Evolutionary conservation across 2,113 vertebrate genomes (phyloP).

Genomic region (Miniopterus natalensis): DNA sequence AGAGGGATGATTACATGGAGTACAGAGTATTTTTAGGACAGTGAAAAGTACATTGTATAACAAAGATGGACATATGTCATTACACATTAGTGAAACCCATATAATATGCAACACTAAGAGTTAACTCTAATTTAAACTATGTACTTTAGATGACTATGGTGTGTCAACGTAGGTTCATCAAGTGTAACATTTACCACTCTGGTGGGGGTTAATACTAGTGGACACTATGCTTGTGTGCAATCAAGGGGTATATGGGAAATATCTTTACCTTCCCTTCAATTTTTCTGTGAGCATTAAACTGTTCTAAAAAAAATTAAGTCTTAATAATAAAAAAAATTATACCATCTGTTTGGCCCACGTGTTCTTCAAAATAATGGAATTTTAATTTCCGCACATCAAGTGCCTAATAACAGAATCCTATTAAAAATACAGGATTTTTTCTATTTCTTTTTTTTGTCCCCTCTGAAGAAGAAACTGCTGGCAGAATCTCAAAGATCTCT

Average conservation of each 20-base stretch:
- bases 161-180: not conserved
- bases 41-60: not conserved
- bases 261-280: not conserved
- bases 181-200: not conserved
- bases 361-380: slow-evolving; percentile 52
- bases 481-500: slow-evolving; percentile 12
- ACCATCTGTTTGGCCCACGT: not conserved
- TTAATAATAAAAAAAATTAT: not conserved
- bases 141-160: not conserved
- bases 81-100: not conserved
- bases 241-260: not conserved
- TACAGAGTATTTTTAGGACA: not conserved
- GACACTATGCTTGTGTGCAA: not conserved
- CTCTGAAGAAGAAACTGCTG: not conserved
- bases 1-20: not conserved
- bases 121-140: not conserved
- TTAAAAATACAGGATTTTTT: not conserved
- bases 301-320: not conserved
- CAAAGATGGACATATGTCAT: not conserved
- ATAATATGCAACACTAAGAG: not conserved
- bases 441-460: not conserved
- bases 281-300: not conserved
- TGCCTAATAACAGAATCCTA: not conserved
- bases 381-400: not conserved
- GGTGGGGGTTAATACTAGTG: not conserved